Evolutionary conservation across 2,888 invertebrate species (phyloP).

Genomic region (Parnassius orleans): DNA sequence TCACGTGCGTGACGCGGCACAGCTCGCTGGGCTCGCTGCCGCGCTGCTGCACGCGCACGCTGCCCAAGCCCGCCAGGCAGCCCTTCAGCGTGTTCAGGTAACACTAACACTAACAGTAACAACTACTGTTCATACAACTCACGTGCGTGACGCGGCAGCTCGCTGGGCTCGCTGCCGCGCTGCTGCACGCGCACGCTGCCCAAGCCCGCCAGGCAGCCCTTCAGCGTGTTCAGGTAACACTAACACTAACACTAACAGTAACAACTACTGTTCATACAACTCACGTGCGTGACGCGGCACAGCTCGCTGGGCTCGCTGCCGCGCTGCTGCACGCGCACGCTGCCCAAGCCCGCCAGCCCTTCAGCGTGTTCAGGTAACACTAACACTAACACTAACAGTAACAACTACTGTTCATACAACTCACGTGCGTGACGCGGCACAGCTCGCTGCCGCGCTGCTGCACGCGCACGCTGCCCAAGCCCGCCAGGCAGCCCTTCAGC

Average conservation of each 20-base stretch:
- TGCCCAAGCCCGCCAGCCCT: conserved; percentile 47
- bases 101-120: too few species aligned
- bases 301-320: conserved; percentile 61
- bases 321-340: conserved; percentile 41
- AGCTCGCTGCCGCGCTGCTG: conserved; percentile 54
- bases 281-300: conserved; percentile 54
- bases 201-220: conserved; percentile 43
- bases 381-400: too few species aligned
- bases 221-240: conserved; percentile 32
- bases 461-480: conserved; percentile 48
- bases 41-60: conserved; percentile 39
- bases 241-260: too few species aligned
- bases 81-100: conserved; percentile 35
- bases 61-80: conserved; percentile 48
- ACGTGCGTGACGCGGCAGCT: conserved; percentile 51
- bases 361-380: conserved; percentile 34
- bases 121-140: too few species aligned
- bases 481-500: conserved; percentile 38
- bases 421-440: conserved; percentile 54
- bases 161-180: conserved; percentile 58
- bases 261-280: too few species aligned
- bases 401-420: too few species aligned
- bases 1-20: conserved; percentile 48
- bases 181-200: conserved; percentile 43
- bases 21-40: conserved; percentile 61